Base-by-base conservation (phyloP, 1,140 invertebrate genomes). In the Drosophila busckii region DNA sequence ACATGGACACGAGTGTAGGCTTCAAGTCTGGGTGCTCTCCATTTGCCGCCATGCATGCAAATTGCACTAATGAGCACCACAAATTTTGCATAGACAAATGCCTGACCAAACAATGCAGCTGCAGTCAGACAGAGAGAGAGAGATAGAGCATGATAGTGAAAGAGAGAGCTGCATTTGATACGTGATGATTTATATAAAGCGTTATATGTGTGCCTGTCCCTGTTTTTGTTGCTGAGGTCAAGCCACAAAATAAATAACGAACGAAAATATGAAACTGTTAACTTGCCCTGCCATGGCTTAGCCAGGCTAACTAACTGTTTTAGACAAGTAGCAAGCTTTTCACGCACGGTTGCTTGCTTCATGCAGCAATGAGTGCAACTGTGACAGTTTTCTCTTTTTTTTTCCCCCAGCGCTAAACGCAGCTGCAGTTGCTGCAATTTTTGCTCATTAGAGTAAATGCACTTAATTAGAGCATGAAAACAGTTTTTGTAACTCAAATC, bases 371-470 rank as follows among this genome's bases (percentile, higher is more conserved):
- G 26, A 40, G 44, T 40, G 54, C 23, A 23, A 44, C 22, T 40
- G 34, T 48, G 20, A 12, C 49, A 25, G 17, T 19, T 37, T 4
- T 0, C 12, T 58, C 53, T 70, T 60, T 53, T 38, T 23, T 63
- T 4, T 29, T 4, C 16, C 31, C 25, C 34, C 2, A 20, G 3
- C 20, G 48, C 26, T 31, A 17, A n/a, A n/a, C n/a, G n/a, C 35
- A 28, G 25, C 28, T 31, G 22, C 5, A 28, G 6, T 38, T 46
- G 22, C 41, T 53, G 59, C 55, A 44, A 78, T 78, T 78, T 78
- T 78, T 78, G 71, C 71, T 78, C 71, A 78, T 78, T 78, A 78
- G 73, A 71, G 73, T 78, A 78, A 78, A 71, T 78, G 67, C 71
- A 78, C 63, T 78, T 78, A 78, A 78, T 78, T 78, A 78, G 71